Base-by-base conservation (phyloP, 1,140 invertebrate species). In the Gryon sp. region DNA sequence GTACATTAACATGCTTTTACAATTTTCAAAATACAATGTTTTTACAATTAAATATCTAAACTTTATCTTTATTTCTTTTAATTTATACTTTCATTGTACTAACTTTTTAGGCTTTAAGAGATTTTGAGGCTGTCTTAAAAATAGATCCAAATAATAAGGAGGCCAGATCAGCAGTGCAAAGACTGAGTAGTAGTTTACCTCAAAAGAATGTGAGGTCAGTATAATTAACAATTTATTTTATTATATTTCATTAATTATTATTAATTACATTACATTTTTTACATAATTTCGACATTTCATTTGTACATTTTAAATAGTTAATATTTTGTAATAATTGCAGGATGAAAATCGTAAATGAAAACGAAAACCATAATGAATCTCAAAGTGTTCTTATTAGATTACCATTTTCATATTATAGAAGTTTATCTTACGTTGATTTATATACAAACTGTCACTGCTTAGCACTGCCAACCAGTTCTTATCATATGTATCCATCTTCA, bases 51-150 rank as follows among this genome's bases (percentile, higher is more conserved):
- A n/a, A n/a, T n/a, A n/a, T n/a, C n/a, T n/a, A n/a, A n/a, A n/a
- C n/a, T n/a, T n/a, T n/a, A n/a, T n/a, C n/a, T n/a, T n/a, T n/a
- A n/a, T n/a, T n/a, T n/a, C n/a, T n/a, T n/a, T n/a, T n/a, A n/a
- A n/a, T n/a, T n/a, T n/a, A n/a, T n/a, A n/a, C n/a, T n/a, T n/a
- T n/a, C n/a, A n/a, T n/a, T 43, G 11, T 20, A 4, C 24, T 43
- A 11, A n/a, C 8, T 40, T 63, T 40, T n/a, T 11, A 86, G 85
- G 84, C 85, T 15, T 65, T 84, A 30, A 34, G 7, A 4, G 85
- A 87, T 63, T 87, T 84, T 22, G 79, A 84, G 50, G 24, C 63
- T 11, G 80, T 74, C 41, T 53, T 86, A 15, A 76, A 50, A 74
- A 24, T 86, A 8, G 84, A 86, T 15, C 80, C 84, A 0, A 76